Evolutionary conservation across 2,888 invertebrate genomes (phyloP).

Genomic region (Papilio demoleus): DNA sequence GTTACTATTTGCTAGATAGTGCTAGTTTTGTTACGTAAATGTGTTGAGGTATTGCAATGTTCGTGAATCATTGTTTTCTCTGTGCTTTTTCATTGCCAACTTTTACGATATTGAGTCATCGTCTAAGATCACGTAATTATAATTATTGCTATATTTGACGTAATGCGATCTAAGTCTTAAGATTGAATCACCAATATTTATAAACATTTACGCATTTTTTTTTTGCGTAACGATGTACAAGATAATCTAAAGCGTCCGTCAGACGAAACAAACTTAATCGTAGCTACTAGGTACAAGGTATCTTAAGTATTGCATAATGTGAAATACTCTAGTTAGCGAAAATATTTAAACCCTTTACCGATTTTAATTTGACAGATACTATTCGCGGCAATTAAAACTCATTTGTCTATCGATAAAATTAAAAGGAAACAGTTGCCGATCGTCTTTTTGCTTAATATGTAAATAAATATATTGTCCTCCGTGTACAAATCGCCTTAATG

Average conservation of each 20-base stretch:
- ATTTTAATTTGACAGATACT: not conserved
- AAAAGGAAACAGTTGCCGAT: not conserved
- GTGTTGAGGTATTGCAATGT: not conserved
- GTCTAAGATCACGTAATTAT: constrained; percentile 16
- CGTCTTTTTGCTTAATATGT: no score
- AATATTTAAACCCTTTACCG: not conserved
- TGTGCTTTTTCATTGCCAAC: constrained; percentile 25
- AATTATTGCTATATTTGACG: constrained; percentile 28
- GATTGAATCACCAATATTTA: constrained; percentile 34
- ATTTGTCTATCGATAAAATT: not conserved
- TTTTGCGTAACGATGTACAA: constrained; percentile 1
- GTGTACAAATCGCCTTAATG: not conserved
- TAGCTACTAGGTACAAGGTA: not conserved
- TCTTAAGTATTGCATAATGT: no score
- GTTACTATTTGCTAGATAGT: constrained; percentile 8
- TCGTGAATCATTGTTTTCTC: constrained; percentile 21
- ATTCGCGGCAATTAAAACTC: not conserved
- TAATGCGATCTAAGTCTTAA: constrained; percentile 8
- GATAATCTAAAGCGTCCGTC: not conserved
- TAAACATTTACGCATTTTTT: constrained; percentile 23
- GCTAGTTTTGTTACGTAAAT: constrained; percentile 6
- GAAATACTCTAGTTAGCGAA: not conserved
- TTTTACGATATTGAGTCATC: constrained; percentile 15
- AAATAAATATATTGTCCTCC: no score
- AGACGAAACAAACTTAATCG: not conserved